Conservation (phyloP, 2,113 vertebrate species). For the Leuciscus idus region DNA sequence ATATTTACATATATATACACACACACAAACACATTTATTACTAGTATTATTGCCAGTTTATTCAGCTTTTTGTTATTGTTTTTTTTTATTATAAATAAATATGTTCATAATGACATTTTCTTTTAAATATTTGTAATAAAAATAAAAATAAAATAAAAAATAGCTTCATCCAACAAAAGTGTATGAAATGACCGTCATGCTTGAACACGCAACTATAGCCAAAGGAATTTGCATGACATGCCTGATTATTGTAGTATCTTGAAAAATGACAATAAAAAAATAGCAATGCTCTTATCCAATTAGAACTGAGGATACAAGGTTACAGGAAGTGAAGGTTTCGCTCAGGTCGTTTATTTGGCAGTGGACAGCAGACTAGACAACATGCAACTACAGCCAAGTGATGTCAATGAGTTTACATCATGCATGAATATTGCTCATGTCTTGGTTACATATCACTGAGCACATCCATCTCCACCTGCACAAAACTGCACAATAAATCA, state of each 20-base stretch:
- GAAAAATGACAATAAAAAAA: not conserved
- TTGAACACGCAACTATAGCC: no score
- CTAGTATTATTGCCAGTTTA: no score
- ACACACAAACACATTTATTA: no score
- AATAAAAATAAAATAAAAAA: no score
- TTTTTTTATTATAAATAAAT: no score
- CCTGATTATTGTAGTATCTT: not conserved
- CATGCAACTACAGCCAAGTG: not conserved
- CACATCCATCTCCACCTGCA: not conserved
- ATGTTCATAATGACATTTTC: no score
- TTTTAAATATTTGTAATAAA: no score
- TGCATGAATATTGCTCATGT: not conserved
- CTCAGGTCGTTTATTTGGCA: not conserved
- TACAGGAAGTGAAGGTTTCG: not conserved
- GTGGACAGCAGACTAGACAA: no score
- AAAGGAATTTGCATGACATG: not conserved
- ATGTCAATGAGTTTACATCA: not conserved
- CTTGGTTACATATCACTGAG: conserved; percentile 5
- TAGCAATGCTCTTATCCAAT: not conserved
- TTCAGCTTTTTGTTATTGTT: no score
- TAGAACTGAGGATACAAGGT: not conserved
- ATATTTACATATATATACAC: no score
- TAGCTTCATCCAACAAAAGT: no score
- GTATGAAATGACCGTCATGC: no score
- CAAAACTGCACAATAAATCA: not conserved